Conservation (phyloP, 2,797 vertebrate genomes). For the Anolis apletophallus region DNA sequence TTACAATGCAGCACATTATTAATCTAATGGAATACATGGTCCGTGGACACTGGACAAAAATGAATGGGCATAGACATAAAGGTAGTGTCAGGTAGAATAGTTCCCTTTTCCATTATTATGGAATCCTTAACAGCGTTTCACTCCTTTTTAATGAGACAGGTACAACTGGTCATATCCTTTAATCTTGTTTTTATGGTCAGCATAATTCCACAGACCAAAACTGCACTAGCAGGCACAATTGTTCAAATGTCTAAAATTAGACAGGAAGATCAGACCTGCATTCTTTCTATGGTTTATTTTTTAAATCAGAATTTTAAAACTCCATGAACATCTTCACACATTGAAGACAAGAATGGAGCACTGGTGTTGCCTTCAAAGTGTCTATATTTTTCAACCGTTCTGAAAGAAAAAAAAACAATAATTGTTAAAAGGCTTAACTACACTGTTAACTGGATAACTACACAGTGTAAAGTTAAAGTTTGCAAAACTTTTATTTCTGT, state of each 20-base stretch:
- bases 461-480: neutral
- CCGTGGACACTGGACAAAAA: neutral
- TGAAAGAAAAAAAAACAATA: neutral
- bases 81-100: neutral
- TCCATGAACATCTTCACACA: neutral
- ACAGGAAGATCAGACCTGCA: neutral
- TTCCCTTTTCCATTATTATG: neutral
- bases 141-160: constrained; percentile 1
- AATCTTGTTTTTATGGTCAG: constrained; percentile 4
- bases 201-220: neutral
- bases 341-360: neutral
- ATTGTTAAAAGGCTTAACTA: neutral
- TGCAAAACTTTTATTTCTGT: neutral
- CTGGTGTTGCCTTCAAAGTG: no score
- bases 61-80: neutral
- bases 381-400: neutral
- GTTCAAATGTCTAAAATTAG: constrained; percentile 1
- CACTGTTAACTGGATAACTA: neutral
- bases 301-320: neutral
- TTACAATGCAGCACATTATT: neutral
- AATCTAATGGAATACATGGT: neutral
- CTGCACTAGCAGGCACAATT: neutral
- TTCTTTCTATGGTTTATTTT: neutral
- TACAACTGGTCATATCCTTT: neutral
- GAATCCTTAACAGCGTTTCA: neutral